phyloP scores from a whole-genome alignment of 2,888 invertebrate species.

The Troides helena region DNA sequence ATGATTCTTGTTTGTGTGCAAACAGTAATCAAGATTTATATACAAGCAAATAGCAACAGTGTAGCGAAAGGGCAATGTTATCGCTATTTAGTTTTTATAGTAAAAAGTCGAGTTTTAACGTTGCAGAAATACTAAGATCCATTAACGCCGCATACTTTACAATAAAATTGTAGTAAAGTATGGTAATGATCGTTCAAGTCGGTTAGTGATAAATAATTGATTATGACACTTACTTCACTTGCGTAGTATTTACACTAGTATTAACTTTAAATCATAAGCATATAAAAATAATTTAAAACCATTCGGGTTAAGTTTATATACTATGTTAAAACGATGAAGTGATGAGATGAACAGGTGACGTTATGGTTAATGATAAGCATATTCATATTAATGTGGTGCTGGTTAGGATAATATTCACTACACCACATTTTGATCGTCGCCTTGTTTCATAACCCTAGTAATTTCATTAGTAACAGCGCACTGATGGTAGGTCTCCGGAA shows the following conservation, averaged over 20 bases:
- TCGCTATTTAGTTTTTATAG: slow-evolving; percentile 21
- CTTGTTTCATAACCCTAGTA: no score
- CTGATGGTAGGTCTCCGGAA: no score
- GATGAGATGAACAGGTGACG: no score
- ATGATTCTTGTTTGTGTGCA: no score
- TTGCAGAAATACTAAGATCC: slow-evolving; percentile 20
- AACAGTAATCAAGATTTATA: not conserved
- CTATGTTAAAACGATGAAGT: not conserved
- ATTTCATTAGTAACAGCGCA: no score
- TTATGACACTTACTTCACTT: slow-evolving; percentile 24
- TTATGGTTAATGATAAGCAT: no score
- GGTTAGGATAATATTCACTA: no score
- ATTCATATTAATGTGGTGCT: no score
- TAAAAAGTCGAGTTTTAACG: slow-evolving; percentile 15
- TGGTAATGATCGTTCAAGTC: slow-evolving; percentile 21
- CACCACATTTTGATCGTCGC: no score
- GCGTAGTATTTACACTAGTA: slow-evolving; percentile 5
- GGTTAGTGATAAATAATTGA: slow-evolving; percentile 22
- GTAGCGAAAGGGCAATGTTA: slow-evolving; percentile 24
- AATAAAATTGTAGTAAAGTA: slow-evolving; percentile 18
- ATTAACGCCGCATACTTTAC: slow-evolving; percentile 24
- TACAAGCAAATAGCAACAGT: slow-evolving; percentile 16
- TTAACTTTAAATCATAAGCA: not conserved
- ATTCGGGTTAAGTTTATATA: not conserved
- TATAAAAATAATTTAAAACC: slow-evolving; percentile 13